Evolutionary conservation across 2,888 invertebrate species (phyloP), one percentile per base, ranked within the genome.

Genomic region (Prostheceraeus crozeri): DNA sequence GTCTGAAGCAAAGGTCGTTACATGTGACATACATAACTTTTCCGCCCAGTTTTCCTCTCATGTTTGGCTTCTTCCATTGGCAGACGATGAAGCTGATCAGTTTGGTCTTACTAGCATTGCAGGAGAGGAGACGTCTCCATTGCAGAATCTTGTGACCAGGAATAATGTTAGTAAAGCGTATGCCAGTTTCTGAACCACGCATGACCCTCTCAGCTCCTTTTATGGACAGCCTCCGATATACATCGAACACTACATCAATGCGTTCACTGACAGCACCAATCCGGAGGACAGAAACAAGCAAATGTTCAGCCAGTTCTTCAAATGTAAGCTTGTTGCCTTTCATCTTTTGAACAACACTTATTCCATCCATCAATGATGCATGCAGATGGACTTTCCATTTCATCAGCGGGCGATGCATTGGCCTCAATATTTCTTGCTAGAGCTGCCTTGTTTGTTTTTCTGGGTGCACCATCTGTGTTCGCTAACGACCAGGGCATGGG

Each of bases 1-100:
- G 27, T 56, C 23, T 51, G 36, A 46, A 58, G 51, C 65, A 65
- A 11, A 54, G 30, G 27, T 65, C 61, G 21, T 60, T 53, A 19
- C 33, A 25, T 19, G 64, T 63, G 3, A 58, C 63, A 64, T 57
- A 62, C 27, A 65, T 35, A 28, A 55, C 56, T 35, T 65, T 48
- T 23, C 56, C 36, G 16, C 33, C 21, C 10, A 65, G 36, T 27
- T 30, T 58, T 3, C 36, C 23, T 19, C 16, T 11, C 27, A 45
- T 45, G 16, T 57, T 31, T 45, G 45, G 45, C 16, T 25, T 54
- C 28, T 48, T 60, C 65, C 62, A 63, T 19, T 54, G 58, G 21
- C 40, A 36, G 11, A 36, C 40, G 10, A 61, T 31, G 40, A 64
- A 60, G 1, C 19, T 40, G 33, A 63, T 63, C 6, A 63, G 63